These are phyloP conservation scores for Tuberolachnus salignus DNA, from an alignment of 2,888 invertebrate genomes.

Conservation along the genomic window DNA sequence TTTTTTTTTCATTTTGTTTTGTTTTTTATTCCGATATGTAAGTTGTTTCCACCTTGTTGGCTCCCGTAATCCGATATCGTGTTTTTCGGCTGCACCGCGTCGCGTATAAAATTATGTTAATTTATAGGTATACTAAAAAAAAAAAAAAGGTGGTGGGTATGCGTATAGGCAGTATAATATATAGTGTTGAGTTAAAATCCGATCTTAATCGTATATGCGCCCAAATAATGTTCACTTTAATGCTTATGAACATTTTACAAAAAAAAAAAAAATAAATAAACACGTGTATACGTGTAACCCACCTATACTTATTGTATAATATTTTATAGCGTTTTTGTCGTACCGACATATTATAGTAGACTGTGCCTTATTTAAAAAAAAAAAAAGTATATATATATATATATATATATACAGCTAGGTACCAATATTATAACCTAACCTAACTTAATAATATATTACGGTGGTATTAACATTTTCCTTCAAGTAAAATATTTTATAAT, in stretches of 20 bases:
- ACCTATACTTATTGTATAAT: no score
- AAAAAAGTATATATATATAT: neutral
- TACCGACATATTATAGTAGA: neutral
- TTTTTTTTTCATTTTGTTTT: neutral
- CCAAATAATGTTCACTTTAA: slow-evolving; percentile 39
- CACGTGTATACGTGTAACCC: slow-evolving; percentile 13
- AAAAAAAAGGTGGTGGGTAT: slow-evolving; percentile 37
- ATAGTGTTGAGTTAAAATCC: slow-evolving; percentile 40
- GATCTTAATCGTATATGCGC: slow-evolving; percentile 30
- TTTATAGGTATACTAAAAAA: slow-evolving; percentile 19
- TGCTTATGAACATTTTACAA: slow-evolving; percentile 33
- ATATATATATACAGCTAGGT: neutral
- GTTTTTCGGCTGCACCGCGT: slow-evolving; percentile 41
- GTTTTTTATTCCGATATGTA: no score
- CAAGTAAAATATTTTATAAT: no score
- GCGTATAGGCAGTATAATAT: slow-evolving; percentile 9
- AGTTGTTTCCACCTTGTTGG: slow-evolving; percentile 41
- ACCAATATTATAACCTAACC: no score
- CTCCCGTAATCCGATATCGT: slow-evolving; percentile 51
- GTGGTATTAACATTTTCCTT: no score
- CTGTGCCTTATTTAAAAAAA: no score
- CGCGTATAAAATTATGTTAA: slow-evolving; percentile 39
- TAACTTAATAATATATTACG: no score
- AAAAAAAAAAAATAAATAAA: slow-evolving; percentile 7
- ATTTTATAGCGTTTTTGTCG: neutral